These are phyloP conservation scores for Bellardia pandia DNA, from an alignment of 2,888 invertebrate species.

Conservation along the genomic window DNA sequence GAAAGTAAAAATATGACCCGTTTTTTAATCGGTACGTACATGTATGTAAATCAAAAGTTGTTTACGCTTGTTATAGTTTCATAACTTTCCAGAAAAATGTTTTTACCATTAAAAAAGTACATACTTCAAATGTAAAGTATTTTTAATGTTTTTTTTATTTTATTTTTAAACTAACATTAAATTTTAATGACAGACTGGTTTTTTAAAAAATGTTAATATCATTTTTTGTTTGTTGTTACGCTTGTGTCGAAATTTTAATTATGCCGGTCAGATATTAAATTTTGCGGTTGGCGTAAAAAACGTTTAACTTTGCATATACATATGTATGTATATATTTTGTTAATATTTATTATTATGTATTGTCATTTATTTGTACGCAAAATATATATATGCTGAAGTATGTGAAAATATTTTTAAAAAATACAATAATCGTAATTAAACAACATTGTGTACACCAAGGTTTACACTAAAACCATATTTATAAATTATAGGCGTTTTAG, in stretches of 20 bases:
- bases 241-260: constrained; percentile 42
- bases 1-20: not conserved
- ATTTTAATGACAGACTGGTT: constrained; percentile 31
- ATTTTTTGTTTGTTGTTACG: constrained; percentile 14
- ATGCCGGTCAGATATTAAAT: constrained; percentile 45
- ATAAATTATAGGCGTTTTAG: not conserved
- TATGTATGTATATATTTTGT: not conserved
- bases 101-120: not conserved
- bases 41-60: no score
- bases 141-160: not conserved
- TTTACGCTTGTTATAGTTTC: not conserved
- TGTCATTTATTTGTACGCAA: not conserved
- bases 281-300: not conserved
- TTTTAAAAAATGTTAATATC: not conserved
- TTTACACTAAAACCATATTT: not conserved
- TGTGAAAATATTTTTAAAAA: constrained; percentile 5
- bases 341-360: constrained; percentile 23
- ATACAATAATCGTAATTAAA: not conserved
- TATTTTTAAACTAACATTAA: constrained; percentile 2
- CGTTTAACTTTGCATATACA: not conserved
- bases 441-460: not conserved
- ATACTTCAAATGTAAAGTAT: not conserved
- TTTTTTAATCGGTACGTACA: no score
- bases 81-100: not conserved
- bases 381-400: constrained; percentile 27